Evolutionary conservation across 2,113 vertebrate species (phyloP).

Genomic region (Stegastes partitus): DNA sequence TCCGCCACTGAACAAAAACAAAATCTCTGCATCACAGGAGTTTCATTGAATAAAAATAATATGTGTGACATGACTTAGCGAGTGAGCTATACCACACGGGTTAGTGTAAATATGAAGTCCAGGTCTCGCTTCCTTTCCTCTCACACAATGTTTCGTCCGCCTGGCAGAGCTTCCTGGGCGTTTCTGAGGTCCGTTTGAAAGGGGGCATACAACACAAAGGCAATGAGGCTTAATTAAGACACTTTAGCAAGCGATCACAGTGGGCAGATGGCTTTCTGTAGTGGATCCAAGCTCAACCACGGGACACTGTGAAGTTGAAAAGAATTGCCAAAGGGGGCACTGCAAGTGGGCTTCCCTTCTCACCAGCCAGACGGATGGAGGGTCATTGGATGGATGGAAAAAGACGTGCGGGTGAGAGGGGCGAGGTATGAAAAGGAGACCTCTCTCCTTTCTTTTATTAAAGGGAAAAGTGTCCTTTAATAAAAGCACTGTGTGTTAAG

Average conservation of each 20-base stretch:
- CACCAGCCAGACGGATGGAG: constrained; percentile 62
- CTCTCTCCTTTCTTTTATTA: constrained; percentile 29
- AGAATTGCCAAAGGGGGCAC: constrained; percentile 80
- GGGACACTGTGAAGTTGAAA: constrained; percentile 75
- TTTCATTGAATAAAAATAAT: constrained; percentile 52
- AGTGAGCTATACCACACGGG: constrained; percentile 30
- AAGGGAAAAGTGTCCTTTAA: constrained; percentile 8
- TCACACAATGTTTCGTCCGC: neutral
- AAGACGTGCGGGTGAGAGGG: constrained; percentile 21
- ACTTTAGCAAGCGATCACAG: constrained; percentile 81
- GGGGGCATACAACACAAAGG: constrained; percentile 63
- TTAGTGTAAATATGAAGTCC: constrained; percentile 27
- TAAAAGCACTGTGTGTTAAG: constrained; percentile 13
- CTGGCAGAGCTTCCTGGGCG: constrained; percentile 7
- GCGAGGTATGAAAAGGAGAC: constrained; percentile 32
- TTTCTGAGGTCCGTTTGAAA: constrained; percentile 53
- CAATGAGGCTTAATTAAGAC: constrained; percentile 83
- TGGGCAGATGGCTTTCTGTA: constrained; percentile 84
- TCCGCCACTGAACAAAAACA: constrained; percentile 48
- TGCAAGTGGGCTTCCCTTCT: constrained; percentile 75
- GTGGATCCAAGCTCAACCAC: constrained; percentile 77
- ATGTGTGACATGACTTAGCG: constrained; percentile 42
- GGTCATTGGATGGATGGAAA: constrained; percentile 49
- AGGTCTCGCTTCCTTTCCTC: constrained; percentile 22
- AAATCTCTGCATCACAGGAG: constrained; percentile 59